Evolutionary conservation across 1,140 invertebrate species (phyloP), one percentile per base, ranked within the genome.

Genomic region (Coelopa frigida): DNA sequence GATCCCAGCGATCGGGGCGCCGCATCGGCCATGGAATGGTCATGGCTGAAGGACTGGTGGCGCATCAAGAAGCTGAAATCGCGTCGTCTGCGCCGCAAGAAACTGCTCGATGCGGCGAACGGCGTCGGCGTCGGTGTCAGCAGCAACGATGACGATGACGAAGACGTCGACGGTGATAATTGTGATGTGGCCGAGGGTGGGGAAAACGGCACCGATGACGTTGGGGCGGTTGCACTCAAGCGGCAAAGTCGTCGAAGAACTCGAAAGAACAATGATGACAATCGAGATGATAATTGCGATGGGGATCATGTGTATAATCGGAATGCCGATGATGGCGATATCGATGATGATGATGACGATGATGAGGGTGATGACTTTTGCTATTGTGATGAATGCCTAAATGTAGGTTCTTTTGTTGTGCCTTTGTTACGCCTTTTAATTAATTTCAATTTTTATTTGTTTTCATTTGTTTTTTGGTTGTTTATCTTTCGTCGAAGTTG

Each of bases 1-100:
- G n/a, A n/a, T n/a, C n/a, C n/a, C n/a, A n/a, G n/a, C n/a, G n/a
- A n/a, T n/a, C n/a, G n/a, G n/a, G n/a, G n/a, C n/a, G n/a, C n/a
- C n/a, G n/a, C n/a, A n/a, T n/a, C n/a, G n/a, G n/a, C 12, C 47
- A 84, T 83, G 80, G 82, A 84, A 68, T 84, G 82, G 81, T 76
- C 79, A 49, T 83, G 81, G 81, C 75, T 83, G 56, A 83, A 82
- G 68, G 81, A 84, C 68, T 84, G 81, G 81, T 84, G 82, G 82
- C 74, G 81, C 47, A 72, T 84, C 27, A 84, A 82, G 67, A 78
- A 77, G 59, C 80, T 79, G 71, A 74, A 78, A 43, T 77, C 56
- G 8, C 60, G 57, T 29, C 58, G 63, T 48, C 57, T 59, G 44
- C 57, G 55, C 10, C 57, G 74, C 57, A 77, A 75, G 53, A 75